Evolutionary conservation across 1,140 invertebrate genomes (phyloP).

Genomic region (Caenorhabditis brenneri): DNA sequence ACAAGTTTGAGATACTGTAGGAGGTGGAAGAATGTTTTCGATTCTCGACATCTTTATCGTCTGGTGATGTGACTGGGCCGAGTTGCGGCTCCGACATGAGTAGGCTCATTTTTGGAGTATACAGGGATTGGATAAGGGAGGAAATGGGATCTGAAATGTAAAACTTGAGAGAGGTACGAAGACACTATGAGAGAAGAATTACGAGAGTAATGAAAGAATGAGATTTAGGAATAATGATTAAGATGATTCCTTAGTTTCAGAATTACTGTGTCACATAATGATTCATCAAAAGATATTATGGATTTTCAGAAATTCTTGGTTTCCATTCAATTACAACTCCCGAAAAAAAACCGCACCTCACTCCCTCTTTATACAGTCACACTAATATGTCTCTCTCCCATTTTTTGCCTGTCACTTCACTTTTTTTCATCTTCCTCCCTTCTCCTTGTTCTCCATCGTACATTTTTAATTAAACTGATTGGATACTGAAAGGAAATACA

Average conservation of each 20-base stretch:
- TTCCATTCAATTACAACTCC: too few relatives aligned
- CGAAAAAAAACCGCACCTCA: not conserved
- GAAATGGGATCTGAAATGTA: not conserved
- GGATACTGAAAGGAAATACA: slow-evolving; percentile 32
- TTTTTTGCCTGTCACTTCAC: not conserved
- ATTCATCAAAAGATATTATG: too few relatives aligned
- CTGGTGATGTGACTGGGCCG: not conserved
- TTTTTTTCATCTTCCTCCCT: not conserved
- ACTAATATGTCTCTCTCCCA: slow-evolving; percentile 25
- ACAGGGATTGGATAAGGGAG: too few relatives aligned
- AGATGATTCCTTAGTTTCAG: too few relatives aligned
- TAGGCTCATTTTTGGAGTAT: not conserved
- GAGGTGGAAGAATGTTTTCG: slow-evolving; percentile 23
- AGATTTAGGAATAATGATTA: too few relatives aligned
- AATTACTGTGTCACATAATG: too few relatives aligned
- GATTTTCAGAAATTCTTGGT: too few relatives aligned
- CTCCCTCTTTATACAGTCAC: not conserved
- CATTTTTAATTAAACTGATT: slow-evolving; percentile 44
- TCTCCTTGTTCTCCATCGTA: not conserved
- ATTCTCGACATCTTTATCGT: slow-evolving; percentile 8
- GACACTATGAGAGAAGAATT: too few relatives aligned
- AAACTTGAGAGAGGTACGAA: too few relatives aligned
- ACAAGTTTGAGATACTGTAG: slow-evolving; percentile 25
- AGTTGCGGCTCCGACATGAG: slow-evolving; percentile 14
- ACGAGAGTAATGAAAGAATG: not conserved